Conservation (phyloP, 2,888 invertebrate genomes). For the Holacanthella duospinosa region DNA sequence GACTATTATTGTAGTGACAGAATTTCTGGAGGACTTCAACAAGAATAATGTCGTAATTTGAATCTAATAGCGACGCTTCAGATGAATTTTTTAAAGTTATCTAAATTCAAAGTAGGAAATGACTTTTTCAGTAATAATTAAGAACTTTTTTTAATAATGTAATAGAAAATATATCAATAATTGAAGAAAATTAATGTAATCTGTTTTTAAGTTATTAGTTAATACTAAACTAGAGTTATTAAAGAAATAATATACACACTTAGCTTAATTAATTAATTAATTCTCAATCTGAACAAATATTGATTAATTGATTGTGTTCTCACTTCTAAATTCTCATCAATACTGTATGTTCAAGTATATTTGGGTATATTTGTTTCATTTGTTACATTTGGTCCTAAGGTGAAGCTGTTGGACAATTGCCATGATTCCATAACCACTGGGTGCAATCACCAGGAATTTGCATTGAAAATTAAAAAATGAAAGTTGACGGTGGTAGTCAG, state of each 20-base stretch:
- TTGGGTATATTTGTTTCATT: too few species aligned
- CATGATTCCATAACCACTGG: slow-evolving; percentile 31
- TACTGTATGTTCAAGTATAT: not conserved
- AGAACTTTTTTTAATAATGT: too few species aligned
- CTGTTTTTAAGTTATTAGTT: not conserved
- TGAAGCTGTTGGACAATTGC: slow-evolving; percentile 32
- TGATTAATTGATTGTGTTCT: slow-evolving; percentile 5
- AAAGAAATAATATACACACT: not conserved
- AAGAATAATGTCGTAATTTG: too few species aligned
- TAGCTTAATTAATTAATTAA: not conserved
- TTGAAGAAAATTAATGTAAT: not conserved
- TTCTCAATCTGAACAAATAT: not conserved
- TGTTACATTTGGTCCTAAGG: slow-evolving; percentile 17
- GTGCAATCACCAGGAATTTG: slow-evolving; percentile 23
- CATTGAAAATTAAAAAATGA: slow-evolving; percentile 33
- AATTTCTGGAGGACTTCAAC: too few species aligned
- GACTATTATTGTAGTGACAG: too few species aligned
- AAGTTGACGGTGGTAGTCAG: slow-evolving; percentile 19
- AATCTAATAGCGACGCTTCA: too few species aligned
- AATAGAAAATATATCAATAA: slow-evolving; percentile 12
- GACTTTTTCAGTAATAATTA: too few species aligned
- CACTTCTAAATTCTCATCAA: slow-evolving; percentile 1
- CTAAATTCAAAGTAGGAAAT: too few species aligned
- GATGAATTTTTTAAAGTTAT: too few species aligned
- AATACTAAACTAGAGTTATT: too few species aligned